Evolutionary conservation across 2,113 vertebrate species (phyloP).

Genomic region (Abramis brama): DNA sequence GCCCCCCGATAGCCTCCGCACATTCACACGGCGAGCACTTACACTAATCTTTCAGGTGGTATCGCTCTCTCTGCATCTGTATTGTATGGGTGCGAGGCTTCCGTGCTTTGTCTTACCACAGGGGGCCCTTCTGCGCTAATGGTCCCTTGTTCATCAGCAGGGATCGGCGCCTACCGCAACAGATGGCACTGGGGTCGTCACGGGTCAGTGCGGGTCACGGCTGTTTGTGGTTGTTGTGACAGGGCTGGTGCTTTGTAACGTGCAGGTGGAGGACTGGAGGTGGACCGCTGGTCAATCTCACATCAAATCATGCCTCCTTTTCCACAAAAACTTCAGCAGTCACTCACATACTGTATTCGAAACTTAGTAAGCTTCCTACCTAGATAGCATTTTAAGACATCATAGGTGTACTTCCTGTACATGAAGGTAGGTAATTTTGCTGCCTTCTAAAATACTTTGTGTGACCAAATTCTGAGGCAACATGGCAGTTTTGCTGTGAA

Average conservation of each 20-base stretch:
- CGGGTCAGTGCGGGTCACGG: slow-evolving; percentile 66
- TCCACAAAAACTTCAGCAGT: neutral
- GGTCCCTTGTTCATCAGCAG: slow-evolving; percentile 29
- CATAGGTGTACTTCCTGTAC: neutral
- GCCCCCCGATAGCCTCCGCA: slow-evolving; percentile 13
- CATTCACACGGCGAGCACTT: slow-evolving; percentile 42
- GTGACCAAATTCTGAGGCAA: neutral
- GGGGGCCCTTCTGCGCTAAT: slow-evolving; percentile 35
- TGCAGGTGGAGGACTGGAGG: slow-evolving; percentile 72
- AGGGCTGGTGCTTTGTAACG: slow-evolving; percentile 59
- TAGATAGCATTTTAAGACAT: neutral
- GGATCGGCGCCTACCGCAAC: slow-evolving; percentile 56
- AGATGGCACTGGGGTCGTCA: slow-evolving; percentile 71
- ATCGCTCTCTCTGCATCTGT: slow-evolving; percentile 12
- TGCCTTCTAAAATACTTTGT: neutral
- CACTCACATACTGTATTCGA: neutral
- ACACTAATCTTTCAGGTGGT: slow-evolving; percentile 27
- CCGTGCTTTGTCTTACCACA: neutral
- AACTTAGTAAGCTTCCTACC: neutral
- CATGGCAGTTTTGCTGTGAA: neutral
- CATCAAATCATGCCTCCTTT: neutral
- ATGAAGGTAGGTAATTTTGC: neutral
- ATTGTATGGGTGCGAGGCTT: slow-evolving; percentile 5
- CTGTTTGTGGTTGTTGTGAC: slow-evolving; percentile 75
- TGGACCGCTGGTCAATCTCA: slow-evolving; percentile 49